Conservation (phyloP, 2,888 invertebrate species). For the Oxycera nigricornis region DNA sequence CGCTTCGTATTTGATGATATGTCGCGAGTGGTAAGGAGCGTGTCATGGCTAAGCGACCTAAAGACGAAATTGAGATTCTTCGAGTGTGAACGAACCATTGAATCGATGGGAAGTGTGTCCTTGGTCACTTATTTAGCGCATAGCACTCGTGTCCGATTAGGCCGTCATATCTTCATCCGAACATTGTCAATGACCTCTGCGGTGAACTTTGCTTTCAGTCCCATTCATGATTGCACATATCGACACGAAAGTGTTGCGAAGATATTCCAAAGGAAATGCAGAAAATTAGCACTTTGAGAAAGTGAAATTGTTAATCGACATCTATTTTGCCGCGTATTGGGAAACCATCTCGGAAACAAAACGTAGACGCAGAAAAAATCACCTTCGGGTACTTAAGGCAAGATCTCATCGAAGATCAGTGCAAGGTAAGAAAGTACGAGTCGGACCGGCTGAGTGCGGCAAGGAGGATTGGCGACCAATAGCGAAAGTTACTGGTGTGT, state of each 20-base stretch:
- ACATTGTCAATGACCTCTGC: neutral
- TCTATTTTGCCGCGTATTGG: neutral
- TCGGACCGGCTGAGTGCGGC: neutral
- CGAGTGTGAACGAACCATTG: too few relatives aligned
- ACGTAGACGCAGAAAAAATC: neutral
- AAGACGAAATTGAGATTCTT: too few relatives aligned
- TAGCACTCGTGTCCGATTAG: too few relatives aligned
- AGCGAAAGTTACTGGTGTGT: constrained; percentile 19
- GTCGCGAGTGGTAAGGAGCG: too few relatives aligned
- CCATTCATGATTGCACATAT: neutral
- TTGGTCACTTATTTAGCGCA: too few relatives aligned
- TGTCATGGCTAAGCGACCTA: too few relatives aligned
- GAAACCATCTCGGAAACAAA: constrained; percentile 19
- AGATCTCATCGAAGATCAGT: constrained; percentile 6
- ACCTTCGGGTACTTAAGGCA: constrained; percentile 25
- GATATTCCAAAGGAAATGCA: neutral
- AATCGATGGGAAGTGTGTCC: too few relatives aligned
- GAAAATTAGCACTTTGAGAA: constrained; percentile 22
- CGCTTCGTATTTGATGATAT: too few relatives aligned
- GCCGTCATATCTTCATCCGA: too few relatives aligned
- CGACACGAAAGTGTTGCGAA: neutral
- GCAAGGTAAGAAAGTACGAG: too few relatives aligned
- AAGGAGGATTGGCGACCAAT: neutral
- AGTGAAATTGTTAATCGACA: constrained; percentile 17
- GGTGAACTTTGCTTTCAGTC: neutral